Conservation (phyloP, 2,113 vertebrate species). For the Mandrillus leucophaeus region DNA sequence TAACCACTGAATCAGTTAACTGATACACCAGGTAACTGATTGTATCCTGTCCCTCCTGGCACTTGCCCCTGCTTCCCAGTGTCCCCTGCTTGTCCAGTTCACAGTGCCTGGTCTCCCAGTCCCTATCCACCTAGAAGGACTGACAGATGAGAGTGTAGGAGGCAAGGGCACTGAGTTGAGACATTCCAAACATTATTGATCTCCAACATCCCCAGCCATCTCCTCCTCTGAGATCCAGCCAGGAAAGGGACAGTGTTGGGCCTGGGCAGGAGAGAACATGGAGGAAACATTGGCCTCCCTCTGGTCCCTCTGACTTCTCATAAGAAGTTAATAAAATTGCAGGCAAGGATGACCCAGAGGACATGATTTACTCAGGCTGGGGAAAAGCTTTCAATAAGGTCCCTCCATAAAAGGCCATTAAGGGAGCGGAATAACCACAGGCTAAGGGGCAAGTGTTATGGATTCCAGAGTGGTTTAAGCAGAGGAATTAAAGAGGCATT, state of each 20-base stretch:
- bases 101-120: background rate
- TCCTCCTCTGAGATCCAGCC: background rate
- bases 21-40: background rate
- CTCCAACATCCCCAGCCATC: background rate
- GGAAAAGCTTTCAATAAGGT: conserved; percentile 73
- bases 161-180: background rate
- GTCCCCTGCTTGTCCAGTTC: background rate
- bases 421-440: conserved; percentile 65
- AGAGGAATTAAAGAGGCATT: conserved; percentile 74
- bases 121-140: background rate
- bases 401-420: conserved; percentile 77
- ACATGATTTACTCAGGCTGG: conserved; percentile 66
- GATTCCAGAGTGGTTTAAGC: conserved; percentile 72
- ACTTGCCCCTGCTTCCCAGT: background rate
- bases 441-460: conserved; percentile 74
- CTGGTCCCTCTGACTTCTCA: background rate
- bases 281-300: background rate
- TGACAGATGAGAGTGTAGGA: background rate
- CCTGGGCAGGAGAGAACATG: background rate
- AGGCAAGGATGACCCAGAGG: conserved; percentile 42
- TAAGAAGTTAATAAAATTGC: conserved; percentile 64
- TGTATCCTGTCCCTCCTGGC: rapidly evolving
- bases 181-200: background rate
- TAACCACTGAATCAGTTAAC: background rate
- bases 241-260: background rate